A percentile compares a stretch with the other conserved stretches of the same genome.
Evolutionary conservation across 2,888 invertebrate species (phyloP).

Genomic region (Mythimna ferrago): DNA sequence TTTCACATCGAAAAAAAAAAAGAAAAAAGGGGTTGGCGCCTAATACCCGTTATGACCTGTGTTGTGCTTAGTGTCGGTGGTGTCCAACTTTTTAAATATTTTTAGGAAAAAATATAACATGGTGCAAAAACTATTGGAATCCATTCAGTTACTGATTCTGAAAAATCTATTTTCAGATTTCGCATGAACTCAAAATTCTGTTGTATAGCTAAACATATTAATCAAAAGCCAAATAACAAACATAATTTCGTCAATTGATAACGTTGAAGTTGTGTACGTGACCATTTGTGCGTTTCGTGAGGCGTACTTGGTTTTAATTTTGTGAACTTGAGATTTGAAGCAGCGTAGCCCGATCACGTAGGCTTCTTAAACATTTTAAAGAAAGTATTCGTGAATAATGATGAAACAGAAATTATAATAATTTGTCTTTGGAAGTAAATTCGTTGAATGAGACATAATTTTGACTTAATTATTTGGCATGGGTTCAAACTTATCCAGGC

Average conservation of each 20-base stretch:
- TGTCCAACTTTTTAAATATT: too few relatives aligned
- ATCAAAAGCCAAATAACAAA: not conserved
- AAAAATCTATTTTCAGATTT: too few relatives aligned
- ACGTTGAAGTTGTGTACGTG: constrained; percentile 18
- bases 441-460: not conserved
- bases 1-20: too few relatives aligned
- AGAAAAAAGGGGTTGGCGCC: too few relatives aligned
- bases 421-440: not conserved
- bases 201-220: not conserved
- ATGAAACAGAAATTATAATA: constrained; percentile 8
- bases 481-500: too few relatives aligned
- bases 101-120: too few relatives aligned
- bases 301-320: constrained; percentile 1
- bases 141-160: too few relatives aligned
- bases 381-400: not conserved
- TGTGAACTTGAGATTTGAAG: not conserved
- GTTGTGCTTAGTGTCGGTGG: too few relatives aligned
- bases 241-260: constrained; percentile 25
- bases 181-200: too few relatives aligned
- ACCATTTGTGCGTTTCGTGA: not conserved
- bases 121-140: too few relatives aligned
- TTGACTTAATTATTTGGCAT: not conserved
- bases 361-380: not conserved
- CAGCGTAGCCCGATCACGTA: constrained; percentile 16
- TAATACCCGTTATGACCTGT: too few relatives aligned